Evolutionary conservation across 53 echinoderm and acorn worm species (phyloP).

Genomic region (Glandiceps talaboti): DNA sequence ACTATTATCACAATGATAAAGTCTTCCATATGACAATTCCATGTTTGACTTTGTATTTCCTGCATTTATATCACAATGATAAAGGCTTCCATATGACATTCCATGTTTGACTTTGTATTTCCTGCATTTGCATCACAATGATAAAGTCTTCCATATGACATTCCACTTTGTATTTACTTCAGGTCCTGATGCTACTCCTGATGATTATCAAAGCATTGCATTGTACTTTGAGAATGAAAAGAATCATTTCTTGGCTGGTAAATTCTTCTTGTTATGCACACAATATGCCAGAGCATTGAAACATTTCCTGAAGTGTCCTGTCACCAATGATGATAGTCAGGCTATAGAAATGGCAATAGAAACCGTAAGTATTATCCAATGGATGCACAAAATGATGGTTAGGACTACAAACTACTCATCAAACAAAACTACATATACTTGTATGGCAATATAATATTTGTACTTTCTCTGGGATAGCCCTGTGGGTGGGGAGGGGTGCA

Average conservation of each 20-base stretch:
- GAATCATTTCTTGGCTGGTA: constrained; percentile 89
- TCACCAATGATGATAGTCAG: constrained; percentile 69
- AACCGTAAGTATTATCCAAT: constrained; percentile 38
- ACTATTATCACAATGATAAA: no score
- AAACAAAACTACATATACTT: neutral
- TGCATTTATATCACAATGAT: no score
- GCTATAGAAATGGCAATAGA: constrained; percentile 95
- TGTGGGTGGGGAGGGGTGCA: no score
- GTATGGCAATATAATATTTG: neutral
- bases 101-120: no score
- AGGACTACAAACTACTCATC: neutral
- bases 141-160: no score
- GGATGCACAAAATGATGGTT: neutral
- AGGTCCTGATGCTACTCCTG: constrained; percentile 87
- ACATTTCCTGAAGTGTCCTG: constrained; percentile 86
- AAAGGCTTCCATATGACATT: no score
- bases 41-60: no score
- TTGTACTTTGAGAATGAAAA: constrained; percentile 93
- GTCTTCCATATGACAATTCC: no score
- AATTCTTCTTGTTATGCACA: constrained; percentile 92
- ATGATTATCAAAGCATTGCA: constrained; percentile 95
- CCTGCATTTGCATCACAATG: no score
- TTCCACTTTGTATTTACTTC: no score
- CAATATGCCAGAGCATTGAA: constrained; percentile 76
- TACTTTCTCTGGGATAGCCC: no score